These are phyloP conservation scores for Anabas testudineus DNA, from an alignment of 2,797 vertebrate species.

Conservation along the genomic window DNA sequence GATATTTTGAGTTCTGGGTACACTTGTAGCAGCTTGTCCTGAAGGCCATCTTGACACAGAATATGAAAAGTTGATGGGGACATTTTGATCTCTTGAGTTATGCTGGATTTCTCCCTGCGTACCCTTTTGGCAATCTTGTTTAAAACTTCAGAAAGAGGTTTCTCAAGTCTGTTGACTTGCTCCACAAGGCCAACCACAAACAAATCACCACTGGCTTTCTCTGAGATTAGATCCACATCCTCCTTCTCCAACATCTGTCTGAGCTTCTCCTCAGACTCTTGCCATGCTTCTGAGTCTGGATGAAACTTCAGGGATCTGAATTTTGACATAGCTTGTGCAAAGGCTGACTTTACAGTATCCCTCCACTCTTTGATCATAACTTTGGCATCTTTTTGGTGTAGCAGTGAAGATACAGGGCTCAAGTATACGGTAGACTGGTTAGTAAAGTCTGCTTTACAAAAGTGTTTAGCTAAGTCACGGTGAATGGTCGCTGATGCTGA, in stretches of 20 bases:
- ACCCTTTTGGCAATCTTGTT: conserved; percentile 65
- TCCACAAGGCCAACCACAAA: conserved; percentile 81
- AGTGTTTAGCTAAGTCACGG: conserved; percentile 71
- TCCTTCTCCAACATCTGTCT: conserved; percentile 43
- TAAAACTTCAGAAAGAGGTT: conserved; percentile 64
- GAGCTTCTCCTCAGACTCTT: conserved; percentile 73
- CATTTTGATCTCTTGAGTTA: conserved; percentile 70
- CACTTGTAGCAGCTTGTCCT: conserved; percentile 53
- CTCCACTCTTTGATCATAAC: conserved; percentile 83
- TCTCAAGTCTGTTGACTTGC: conserved; percentile 69
- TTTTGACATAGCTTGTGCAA: conserved; percentile 74
- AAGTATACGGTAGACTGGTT: conserved; percentile 72
- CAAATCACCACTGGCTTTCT: conserved; percentile 57
- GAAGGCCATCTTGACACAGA: conserved; percentile 72
- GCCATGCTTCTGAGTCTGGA: conserved; percentile 78
- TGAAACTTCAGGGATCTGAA: conserved; percentile 74
- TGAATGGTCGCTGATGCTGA: conserved; percentile 65
- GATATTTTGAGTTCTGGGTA: conserved; percentile 81
- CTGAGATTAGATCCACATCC: conserved; percentile 75
- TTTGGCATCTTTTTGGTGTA: conserved; percentile 74
- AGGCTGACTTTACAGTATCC: conserved; percentile 65
- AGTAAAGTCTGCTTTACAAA: conserved; percentile 80
- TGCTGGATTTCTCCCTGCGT: conserved; percentile 74
- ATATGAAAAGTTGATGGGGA: conserved; percentile 75
- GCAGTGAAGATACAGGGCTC: conserved; percentile 77